phyloP scores from a whole-genome alignment of 2,888 invertebrate genomes.

The Mesochorus sp. region DNA sequence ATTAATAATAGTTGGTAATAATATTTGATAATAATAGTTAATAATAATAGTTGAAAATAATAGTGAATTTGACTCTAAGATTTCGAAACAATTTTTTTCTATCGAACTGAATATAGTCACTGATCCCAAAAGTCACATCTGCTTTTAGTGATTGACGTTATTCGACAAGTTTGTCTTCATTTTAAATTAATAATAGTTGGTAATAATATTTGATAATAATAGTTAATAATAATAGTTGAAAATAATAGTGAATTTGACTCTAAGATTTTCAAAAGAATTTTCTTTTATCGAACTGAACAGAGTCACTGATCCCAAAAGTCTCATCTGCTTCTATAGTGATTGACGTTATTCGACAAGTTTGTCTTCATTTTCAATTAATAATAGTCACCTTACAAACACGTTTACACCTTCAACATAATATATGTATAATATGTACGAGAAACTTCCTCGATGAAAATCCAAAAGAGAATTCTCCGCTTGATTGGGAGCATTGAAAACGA shows the following conservation, averaged over 20 bases:
- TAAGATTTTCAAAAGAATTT: not conserved
- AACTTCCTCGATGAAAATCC: slow-evolving; percentile 14
- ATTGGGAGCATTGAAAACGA: slow-evolving; percentile 68
- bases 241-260: not conserved
- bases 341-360: slow-evolving; percentile 47
- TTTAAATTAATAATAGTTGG: slow-evolving; percentile 48
- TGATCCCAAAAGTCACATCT: too few relatives aligned
- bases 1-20: slow-evolving; percentile 52
- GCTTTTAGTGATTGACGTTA: slow-evolving; percentile 52
- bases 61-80: too few relatives aligned
- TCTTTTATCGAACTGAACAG: not conserved
- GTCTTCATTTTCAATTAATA: slow-evolving; percentile 48
- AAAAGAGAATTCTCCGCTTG: slow-evolving; percentile 50
- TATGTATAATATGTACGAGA: too few relatives aligned
- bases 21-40: too few relatives aligned
- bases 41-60: too few relatives aligned
- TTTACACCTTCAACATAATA: too few relatives aligned
- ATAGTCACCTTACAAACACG: not conserved
- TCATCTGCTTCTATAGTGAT: not conserved
- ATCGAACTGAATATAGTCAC: too few relatives aligned
- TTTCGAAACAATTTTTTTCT: too few relatives aligned
- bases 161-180: slow-evolving; percentile 45
- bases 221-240: too few relatives aligned
- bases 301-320: not conserved
- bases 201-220: slow-evolving; percentile 53